Evolutionary conservation across 2,797 vertebrate genomes (phyloP), one percentile per base, ranked within the genome.

Genomic region (Coregonus sp.): DNA sequence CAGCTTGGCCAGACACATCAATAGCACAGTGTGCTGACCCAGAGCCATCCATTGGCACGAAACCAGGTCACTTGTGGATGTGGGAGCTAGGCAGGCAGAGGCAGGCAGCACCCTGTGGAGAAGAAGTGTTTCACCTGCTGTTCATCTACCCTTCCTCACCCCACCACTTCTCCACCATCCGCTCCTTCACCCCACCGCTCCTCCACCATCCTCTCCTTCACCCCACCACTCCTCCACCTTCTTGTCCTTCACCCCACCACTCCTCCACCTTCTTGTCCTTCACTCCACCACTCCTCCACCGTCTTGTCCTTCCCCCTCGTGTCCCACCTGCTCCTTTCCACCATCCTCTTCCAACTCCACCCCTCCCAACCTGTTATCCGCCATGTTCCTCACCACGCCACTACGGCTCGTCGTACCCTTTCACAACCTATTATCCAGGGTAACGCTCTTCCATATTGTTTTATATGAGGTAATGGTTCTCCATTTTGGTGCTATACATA

Each of bases 121-220:
- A 89, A 54, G 76, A 71, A 81, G 72, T 72, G 78, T 78, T 80
- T 9, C 87, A 86, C 89, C 91, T 86, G 88, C 87, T 88, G 85
- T 82, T 86, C 70, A 33, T 63, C 70, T 29, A 14, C 31, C 61
- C 59, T 40, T 6, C 20, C 77, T 16, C 14, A 37, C 52, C 56
- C 74, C 80, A 65, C 61, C 77, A 67, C 6, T n/a, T 4, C 71
- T 59, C 73, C 70, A 63, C 1, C 31, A 35, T 0, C 47, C 59
- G 25, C 25, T 5, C 35, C 35, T 37, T 37, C 35, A 37, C 35
- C 35, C 35, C 35, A 37, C 9, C n/a, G 0, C 54, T 5, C 31
- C 67, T 29, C 0, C 15, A 2, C 56, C 68, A 29, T 25, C 25
- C 25, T 4, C 25, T 25, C 25, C 25, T 25, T 25, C 25, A 25